phyloP scores from a whole-genome alignment of 2,113 vertebrate species.

The Vombatus ursinus region DNA sequence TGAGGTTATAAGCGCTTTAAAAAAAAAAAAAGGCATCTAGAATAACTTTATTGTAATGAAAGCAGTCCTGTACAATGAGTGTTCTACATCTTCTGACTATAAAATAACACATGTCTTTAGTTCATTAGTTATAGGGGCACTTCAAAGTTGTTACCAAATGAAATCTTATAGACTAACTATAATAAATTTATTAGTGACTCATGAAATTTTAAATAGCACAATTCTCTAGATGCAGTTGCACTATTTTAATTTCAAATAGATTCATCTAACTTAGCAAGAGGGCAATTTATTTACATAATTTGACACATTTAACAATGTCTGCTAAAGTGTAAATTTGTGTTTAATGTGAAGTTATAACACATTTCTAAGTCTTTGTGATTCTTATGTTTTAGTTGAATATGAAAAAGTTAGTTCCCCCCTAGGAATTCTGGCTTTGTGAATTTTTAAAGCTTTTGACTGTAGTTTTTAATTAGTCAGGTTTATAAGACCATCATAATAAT shows the following conservation, averaged over 20 bases:
- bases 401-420: conserved; percentile 50
- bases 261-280: conserved; percentile 32
- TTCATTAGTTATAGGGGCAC: not conserved
- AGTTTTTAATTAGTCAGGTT: conserved; percentile 64
- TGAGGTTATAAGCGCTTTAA: not conserved
- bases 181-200: conserved; percentile 43
- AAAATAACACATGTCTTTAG: not conserved
- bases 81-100: conserved; percentile 5
- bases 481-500: conserved; percentile 73
- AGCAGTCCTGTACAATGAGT: not conserved
- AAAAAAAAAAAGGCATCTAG: conserved; percentile 6
- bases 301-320: conserved; percentile 16
- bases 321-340: conserved; percentile 73
- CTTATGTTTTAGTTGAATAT: conserved; percentile 68
- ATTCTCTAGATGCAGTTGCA: conserved; percentile 30
- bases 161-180: conserved; percentile 36
- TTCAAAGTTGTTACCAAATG: conserved; percentile 43
- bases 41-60: conserved; percentile 37
- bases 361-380: conserved; percentile 74
- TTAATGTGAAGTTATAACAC: conserved; percentile 76
- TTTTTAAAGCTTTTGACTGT: conserved; percentile 65
- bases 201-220: conserved; percentile 25
- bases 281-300: conserved; percentile 39
- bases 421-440: conserved; percentile 61
- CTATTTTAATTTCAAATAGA: conserved; percentile 32